These are phyloP conservation scores for Balanococcus diminutus DNA, from an alignment of 2,888 invertebrate genomes.

Conservation along the genomic window DNA sequence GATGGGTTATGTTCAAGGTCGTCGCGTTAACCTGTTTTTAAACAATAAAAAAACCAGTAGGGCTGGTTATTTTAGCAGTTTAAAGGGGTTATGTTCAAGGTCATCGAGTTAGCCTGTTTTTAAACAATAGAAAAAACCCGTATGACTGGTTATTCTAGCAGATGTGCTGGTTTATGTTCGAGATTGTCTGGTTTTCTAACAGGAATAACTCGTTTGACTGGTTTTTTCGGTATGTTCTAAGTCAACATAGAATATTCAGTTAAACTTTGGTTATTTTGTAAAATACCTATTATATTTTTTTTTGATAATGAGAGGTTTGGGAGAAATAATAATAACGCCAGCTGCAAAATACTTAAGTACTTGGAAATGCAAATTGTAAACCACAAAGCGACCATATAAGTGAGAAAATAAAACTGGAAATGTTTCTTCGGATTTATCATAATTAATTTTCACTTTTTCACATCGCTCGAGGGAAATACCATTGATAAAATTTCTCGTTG, in stretches of 20 bases:
- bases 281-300: no score
- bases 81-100: neutral
- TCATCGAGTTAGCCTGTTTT: neutral
- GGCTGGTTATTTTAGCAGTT: neutral
- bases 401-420: neutral
- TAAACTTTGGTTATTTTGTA: no score
- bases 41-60: neutral
- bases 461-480: neutral
- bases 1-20: neutral
- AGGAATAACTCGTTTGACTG: no score
- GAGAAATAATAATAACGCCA: no score
- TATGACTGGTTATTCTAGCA: neutral
- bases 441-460: neutral
- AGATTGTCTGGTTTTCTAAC: neutral
- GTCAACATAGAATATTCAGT: no score
- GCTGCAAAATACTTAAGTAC: neutral
- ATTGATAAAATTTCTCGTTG: neutral
- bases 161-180: neutral
- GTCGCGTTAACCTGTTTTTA: neutral
- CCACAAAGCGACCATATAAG: neutral
- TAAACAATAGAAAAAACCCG: neutral
- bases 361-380: neutral
- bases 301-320: no score
- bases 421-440: neutral
- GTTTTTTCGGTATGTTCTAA: no score